A percentile compares a stretch with the other conserved stretches of the same genome.
phyloP scores from a whole-genome alignment of 2,113 vertebrate genomes.

The Rhynchomys soricoides region DNA sequence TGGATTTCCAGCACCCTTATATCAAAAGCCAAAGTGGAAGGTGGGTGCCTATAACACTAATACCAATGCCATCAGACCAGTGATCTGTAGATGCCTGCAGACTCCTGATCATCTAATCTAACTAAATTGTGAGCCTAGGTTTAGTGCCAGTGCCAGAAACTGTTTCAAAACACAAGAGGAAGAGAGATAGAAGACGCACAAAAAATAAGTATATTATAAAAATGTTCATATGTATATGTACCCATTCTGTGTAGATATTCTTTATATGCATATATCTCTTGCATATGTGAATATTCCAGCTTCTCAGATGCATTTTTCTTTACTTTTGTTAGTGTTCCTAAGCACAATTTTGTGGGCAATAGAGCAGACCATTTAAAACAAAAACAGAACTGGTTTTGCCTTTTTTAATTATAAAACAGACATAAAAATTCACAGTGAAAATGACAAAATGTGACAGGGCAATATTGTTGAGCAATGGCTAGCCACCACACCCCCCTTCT shows the following conservation, averaged over 20 bases:
- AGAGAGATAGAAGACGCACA: not conserved
- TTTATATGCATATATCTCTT: not conserved
- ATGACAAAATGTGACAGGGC: slow-evolving; percentile 37
- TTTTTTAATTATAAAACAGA: slow-evolving; percentile 52
- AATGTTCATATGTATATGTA: not conserved
- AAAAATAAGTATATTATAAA: not conserved
- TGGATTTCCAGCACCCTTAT: not conserved
- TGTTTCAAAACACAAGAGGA: not conserved
- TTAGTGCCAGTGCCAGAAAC: not conserved
- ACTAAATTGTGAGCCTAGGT: not conserved
- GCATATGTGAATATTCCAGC: not conserved
- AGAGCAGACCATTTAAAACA: not conserved
- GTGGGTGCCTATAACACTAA: not conserved
- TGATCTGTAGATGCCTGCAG: not conserved
- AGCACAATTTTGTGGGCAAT: not conserved
- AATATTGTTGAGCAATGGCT: slow-evolving; percentile 38
- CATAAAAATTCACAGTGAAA: slow-evolving; percentile 49
- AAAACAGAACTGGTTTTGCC: slow-evolving; percentile 9
- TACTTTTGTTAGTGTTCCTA: not conserved
- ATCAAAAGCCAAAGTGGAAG: not conserved
- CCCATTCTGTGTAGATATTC: not conserved
- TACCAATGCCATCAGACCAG: too few species aligned
- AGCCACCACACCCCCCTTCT: not conserved
- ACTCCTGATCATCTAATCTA: not conserved
- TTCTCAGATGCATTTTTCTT: slow-evolving; percentile 17